A percentile compares a stretch with the other conserved stretches of the same genome.
Conservation (phyloP, 2,888 invertebrate genomes). For the Polydrusus cervinus region DNA sequence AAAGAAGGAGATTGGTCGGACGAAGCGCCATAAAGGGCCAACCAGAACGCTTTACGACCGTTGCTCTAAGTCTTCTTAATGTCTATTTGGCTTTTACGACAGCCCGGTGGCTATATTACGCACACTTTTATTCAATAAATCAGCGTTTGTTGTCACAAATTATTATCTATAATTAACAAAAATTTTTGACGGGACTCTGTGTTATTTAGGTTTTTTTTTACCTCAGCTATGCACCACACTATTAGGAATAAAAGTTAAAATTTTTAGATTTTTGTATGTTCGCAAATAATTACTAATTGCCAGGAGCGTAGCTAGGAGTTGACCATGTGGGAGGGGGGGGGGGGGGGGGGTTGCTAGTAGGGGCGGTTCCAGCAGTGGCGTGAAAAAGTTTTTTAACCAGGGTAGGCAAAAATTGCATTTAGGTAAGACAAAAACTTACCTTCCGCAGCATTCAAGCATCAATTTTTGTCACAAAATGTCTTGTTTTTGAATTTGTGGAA, state of each 20-base stretch:
- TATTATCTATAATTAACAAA: slow-evolving; percentile 39
- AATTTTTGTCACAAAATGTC: too few relatives aligned
- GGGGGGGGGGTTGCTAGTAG: too few relatives aligned
- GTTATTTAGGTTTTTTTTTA: neutral
- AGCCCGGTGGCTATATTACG: slow-evolving; percentile 67
- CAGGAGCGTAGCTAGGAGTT: too few relatives aligned
- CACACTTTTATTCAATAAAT: slow-evolving; percentile 66
- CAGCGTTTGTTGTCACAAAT: slow-evolving; percentile 39
- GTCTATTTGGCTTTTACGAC: slow-evolving; percentile 70
- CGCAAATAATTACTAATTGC: too few relatives aligned
- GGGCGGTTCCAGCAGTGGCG: too few relatives aligned
- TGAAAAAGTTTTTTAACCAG: too few relatives aligned
- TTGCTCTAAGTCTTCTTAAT: slow-evolving; percentile 66
- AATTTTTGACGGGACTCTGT: slow-evolving; percentile 4
- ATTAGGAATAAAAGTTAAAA: neutral
- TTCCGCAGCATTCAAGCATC: too few relatives aligned
- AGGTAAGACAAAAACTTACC: too few relatives aligned
- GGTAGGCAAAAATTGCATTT: too few relatives aligned
- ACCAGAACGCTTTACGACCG: slow-evolving; percentile 68
- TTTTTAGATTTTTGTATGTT: too few relatives aligned
- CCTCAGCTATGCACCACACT: neutral
- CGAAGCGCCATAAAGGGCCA: slow-evolving; percentile 67
- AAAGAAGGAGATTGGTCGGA: slow-evolving; percentile 46
- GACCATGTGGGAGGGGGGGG: too few relatives aligned
- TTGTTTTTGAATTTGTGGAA: too few relatives aligned